These are phyloP conservation scores for Pachyuromys duprasi DNA, from an alignment of 2,797 vertebrate species.

Conservation along the genomic window DNA sequence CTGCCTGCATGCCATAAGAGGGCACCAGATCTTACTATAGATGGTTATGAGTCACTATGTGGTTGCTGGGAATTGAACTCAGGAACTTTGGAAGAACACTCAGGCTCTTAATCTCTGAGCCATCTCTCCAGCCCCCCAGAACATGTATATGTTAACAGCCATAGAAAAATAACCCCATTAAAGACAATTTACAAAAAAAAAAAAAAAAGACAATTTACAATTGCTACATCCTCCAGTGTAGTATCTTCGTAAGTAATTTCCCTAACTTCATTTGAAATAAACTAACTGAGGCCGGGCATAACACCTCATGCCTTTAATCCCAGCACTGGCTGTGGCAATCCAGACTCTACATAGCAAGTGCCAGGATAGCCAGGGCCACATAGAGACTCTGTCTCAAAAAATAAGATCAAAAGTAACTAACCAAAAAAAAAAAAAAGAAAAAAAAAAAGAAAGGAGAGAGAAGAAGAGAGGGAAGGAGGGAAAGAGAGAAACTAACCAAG, in stretches of 20 bases:
- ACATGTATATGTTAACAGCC: neutral
- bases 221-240: neutral
- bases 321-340: neutral
- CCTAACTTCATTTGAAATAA: conserved; percentile 26
- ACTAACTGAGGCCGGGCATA: neutral
- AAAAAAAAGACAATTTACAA: conserved; percentile 6
- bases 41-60: no score
- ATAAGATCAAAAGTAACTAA: neutral
- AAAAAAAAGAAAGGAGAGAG: neutral
- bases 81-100: no score
- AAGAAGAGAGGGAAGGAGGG: no score
- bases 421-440: neutral
- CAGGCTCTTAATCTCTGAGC: no score
- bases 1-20: no score
- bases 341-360: neutral
- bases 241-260: neutral
- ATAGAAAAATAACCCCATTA: conserved; percentile 16
- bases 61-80: no score
- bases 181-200: no score
- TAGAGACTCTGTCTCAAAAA: neutral
- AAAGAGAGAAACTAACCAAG: neutral
- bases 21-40: no score
- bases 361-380: neutral
- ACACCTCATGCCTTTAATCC: neutral
- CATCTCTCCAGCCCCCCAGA: no score